Conservation (phyloP, 2,888 invertebrate genomes). For the Tribolium freemani region DNA sequence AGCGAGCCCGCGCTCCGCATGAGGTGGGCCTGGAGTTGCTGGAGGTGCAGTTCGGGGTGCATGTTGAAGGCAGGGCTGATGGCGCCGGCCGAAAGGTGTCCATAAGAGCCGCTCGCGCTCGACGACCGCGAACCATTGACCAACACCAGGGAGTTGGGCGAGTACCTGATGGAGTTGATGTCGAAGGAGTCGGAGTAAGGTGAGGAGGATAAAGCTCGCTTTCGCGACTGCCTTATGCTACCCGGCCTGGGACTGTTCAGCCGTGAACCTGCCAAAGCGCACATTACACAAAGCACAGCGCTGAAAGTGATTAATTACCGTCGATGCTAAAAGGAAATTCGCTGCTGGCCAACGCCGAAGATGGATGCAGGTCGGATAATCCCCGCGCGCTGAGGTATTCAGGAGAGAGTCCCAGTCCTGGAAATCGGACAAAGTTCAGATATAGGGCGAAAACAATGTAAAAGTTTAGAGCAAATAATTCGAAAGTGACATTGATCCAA, state of each 20-base stretch:
- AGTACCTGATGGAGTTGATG: constrained; percentile 96
- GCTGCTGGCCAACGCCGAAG: constrained; percentile 84
- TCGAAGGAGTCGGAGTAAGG: constrained; percentile 96
- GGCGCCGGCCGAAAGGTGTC: constrained; percentile 95
- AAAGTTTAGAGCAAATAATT: no score
- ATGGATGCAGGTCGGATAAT: constrained; percentile 72
- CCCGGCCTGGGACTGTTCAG: constrained; percentile 76
- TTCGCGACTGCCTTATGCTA: constrained; percentile 76
- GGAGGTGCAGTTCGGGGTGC: constrained; percentile 76
- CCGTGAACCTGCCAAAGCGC: constrained; percentile 70
- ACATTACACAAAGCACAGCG: not conserved
- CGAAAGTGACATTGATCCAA: no score
- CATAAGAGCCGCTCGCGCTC: constrained; percentile 95
- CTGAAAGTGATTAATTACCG: constrained; percentile 72
- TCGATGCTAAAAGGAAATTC: constrained; percentile 94
- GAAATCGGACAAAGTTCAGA: constrained; percentile 55
- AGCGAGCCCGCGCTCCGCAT: constrained; percentile 76
- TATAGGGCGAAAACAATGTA: no score
- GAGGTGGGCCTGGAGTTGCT: constrained; percentile 85
- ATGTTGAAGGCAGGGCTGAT: constrained; percentile 87
- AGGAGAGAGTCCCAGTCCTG: constrained; percentile 74
- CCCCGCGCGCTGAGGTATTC: constrained; percentile 75
- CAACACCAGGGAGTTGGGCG: constrained; percentile 90
- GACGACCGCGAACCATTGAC: constrained; percentile 89
- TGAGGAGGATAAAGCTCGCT: constrained; percentile 94